Evolutionary conservation across 2,888 invertebrate genomes (phyloP).

Genomic region (Meiosimyza decipiens): DNA sequence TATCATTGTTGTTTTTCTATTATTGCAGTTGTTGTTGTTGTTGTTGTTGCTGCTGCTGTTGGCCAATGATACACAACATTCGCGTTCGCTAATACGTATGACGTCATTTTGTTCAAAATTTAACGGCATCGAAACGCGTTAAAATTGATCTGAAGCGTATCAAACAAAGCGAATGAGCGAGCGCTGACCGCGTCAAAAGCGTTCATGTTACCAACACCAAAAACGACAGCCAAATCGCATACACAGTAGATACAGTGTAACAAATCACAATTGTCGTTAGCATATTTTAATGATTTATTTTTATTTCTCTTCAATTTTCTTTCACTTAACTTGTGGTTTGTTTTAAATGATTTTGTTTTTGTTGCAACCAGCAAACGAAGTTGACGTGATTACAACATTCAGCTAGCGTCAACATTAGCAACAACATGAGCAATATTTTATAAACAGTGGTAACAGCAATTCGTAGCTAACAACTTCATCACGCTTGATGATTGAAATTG

Average conservation of each 20-base stretch:
- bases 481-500: too few relatives aligned
- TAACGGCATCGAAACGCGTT: conserved; percentile 8
- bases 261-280: neutral
- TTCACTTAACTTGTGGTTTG: neutral
- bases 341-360: conserved; percentile 15
- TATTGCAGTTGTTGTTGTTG: neutral
- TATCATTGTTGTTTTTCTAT: too few relatives aligned
- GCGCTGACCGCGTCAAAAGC: conserved; percentile 27
- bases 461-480: neutral
- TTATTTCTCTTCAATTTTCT: neutral
- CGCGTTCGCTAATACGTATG: neutral
- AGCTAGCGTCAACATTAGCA: neutral
- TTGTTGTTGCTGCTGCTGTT: neutral
- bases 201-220: conserved; percentile 11
- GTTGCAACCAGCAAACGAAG: neutral
- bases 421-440: neutral
- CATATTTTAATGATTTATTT: neutral
- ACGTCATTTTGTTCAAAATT: neutral
- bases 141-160: conserved; percentile 20
- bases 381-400: conserved; percentile 26
- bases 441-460: conserved; percentile 1
- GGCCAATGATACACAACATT: too few relatives aligned
- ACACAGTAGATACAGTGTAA: neutral
- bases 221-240: neutral
- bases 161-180: neutral